Conservation (phyloP, 2,888 invertebrate species). For the Nephrotoma flavescens region DNA sequence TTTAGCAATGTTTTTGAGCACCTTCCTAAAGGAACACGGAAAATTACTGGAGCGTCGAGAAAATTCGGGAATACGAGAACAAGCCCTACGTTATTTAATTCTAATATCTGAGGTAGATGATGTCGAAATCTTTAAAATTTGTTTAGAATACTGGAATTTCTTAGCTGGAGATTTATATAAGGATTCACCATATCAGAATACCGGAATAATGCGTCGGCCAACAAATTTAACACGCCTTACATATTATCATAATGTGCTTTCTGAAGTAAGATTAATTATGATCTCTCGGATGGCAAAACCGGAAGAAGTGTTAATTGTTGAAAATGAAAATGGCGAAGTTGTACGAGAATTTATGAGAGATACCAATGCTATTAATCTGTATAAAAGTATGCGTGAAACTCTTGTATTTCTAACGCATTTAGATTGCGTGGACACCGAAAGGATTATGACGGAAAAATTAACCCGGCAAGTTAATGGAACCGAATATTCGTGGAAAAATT, state of each 20-base stretch:
- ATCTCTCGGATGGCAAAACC: slow-evolving; percentile 99
- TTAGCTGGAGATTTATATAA: slow-evolving; percentile 85
- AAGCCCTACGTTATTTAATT: slow-evolving; percentile 74
- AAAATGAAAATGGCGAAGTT: slow-evolving; percentile 99
- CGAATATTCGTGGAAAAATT: slow-evolving; percentile 99
- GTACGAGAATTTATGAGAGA: slow-evolving; percentile 99
- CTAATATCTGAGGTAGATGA: slow-evolving; percentile 97
- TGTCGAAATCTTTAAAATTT: slow-evolving; percentile 99
- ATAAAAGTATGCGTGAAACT: slow-evolving; percentile 98
- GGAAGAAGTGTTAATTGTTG: slow-evolving; percentile 97
- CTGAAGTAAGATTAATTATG: slow-evolving; percentile 90
- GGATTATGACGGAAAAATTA: slow-evolving; percentile 97
- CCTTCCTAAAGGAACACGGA: slow-evolving; percentile 94
- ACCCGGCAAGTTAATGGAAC: slow-evolving; percentile 96
- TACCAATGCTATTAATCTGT: slow-evolving; percentile 97
- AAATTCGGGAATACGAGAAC: slow-evolving; percentile 58
- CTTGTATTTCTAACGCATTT: slow-evolving; percentile 97
- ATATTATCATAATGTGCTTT: slow-evolving; percentile 66
- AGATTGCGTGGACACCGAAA: slow-evolving; percentile 93
- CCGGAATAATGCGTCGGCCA: not conserved
- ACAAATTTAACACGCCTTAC: slow-evolving; percentile 42
- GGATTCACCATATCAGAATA: slow-evolving; percentile 53
- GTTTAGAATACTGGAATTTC: slow-evolving; percentile 96
- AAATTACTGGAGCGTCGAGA: slow-evolving; percentile 70
- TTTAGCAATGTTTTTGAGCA: slow-evolving; percentile 91